A percentile compares a stretch with the other conserved stretches of the same genome.
Conservation (phyloP, 2,113 vertebrate genomes). For the Chauna torquata region DNA sequence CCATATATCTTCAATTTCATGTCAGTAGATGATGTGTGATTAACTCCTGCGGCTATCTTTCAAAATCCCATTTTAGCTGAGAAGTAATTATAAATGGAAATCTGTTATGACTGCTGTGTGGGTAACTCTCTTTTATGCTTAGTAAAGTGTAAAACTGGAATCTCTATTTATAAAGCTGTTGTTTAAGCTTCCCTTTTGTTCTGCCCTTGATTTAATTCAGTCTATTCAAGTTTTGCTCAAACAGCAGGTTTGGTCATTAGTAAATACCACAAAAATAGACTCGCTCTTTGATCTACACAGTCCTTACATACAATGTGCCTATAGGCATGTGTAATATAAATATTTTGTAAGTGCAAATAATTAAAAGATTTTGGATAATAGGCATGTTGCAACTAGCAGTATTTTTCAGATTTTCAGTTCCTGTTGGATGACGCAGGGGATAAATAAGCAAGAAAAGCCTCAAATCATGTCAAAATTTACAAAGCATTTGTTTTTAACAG, state of each 20-base stretch:
- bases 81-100: constrained; percentile 54
- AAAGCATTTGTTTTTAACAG: neutral
- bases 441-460: constrained; percentile 7
- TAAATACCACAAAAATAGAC: constrained; percentile 27
- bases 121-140: constrained; percentile 41
- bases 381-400: constrained; percentile 29
- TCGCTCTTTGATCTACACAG: constrained; percentile 24
- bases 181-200: constrained; percentile 39
- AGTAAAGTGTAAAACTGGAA: constrained; percentile 36
- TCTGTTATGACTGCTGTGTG: neutral
- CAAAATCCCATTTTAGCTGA: constrained; percentile 15
- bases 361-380: constrained; percentile 44
- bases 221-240: constrained; percentile 46
- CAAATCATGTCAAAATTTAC: constrained; percentile 1
- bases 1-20: neutral
- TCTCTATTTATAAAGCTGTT: constrained; percentile 18
- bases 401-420: constrained; percentile 24
- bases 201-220: constrained; percentile 39
- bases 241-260: constrained; percentile 54
- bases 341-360: constrained; percentile 49
- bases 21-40: neutral
- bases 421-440: neutral
- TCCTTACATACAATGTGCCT: neutral
- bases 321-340: constrained; percentile 29
- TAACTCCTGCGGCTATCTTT: constrained; percentile 32